These are phyloP conservation scores for Brenthis ino DNA, from an alignment of 2,888 invertebrate genomes.

Conservation along the genomic window DNA sequence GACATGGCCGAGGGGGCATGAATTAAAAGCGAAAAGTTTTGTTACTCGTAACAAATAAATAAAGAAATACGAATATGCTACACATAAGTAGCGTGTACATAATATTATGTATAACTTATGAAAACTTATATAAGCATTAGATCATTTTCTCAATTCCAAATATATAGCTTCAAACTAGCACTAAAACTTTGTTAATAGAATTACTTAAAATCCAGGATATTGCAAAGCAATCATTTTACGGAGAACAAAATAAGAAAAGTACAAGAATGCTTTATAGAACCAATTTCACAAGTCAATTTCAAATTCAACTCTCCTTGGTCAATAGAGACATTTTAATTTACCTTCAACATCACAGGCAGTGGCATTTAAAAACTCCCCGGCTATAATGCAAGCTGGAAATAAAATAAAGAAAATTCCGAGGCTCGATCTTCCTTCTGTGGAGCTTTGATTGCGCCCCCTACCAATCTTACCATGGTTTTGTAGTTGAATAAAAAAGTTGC, in stretches of 20 bases:
- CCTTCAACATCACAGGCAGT: slow-evolving; percentile 47
- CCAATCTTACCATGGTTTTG: slow-evolving; percentile 59
- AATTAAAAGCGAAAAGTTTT: slow-evolving; percentile 84
- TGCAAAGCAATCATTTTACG: slow-evolving; percentile 14
- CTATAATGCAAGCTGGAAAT: slow-evolving; percentile 58
- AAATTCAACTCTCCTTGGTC: slow-evolving; percentile 37
- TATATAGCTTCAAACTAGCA: background rate
- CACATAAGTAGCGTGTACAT: too few relatives aligned
- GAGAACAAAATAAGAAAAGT: slow-evolving; percentile 30
- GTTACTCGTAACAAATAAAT: too few relatives aligned
- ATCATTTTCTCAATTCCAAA: background rate
- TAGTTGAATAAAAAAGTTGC: slow-evolving; percentile 71
- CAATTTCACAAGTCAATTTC: slow-evolving; percentile 39
- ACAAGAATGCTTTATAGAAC: slow-evolving; percentile 33
- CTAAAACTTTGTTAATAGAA: background rate
- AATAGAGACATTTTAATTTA: slow-evolving; percentile 45
- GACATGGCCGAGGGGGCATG: slow-evolving; percentile 96
- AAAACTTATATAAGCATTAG: background rate
- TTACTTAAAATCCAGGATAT: slow-evolving; percentile 25
- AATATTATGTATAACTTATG: too few relatives aligned
- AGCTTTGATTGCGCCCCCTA: slow-evolving; percentile 72
- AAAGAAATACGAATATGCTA: too few relatives aligned
- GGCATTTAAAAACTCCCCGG: slow-evolving; percentile 57
- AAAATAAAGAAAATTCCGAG: slow-evolving; percentile 60
- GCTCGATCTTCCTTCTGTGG: slow-evolving; percentile 60